These are phyloP conservation scores for Xyliphius kryptos DNA, from an alignment of 2,113 vertebrate species.

Conservation along the genomic window DNA sequence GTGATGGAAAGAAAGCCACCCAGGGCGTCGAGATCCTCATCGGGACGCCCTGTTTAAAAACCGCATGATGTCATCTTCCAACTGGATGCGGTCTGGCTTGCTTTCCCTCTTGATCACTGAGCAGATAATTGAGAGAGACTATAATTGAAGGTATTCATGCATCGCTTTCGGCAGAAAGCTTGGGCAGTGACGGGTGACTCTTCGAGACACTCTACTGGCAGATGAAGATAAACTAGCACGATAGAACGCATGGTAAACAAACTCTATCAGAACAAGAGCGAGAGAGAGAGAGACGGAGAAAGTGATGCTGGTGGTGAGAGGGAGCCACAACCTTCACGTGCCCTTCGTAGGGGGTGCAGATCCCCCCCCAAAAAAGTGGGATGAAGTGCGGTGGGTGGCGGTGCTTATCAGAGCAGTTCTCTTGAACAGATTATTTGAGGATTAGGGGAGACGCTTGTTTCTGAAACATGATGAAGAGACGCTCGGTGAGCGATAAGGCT, in stretches of 20 bases:
- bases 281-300: slow-evolving; percentile 36
- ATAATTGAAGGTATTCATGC: slow-evolving; percentile 46
- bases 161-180: slow-evolving; percentile 33
- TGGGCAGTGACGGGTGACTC: slow-evolving; percentile 40
- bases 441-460: slow-evolving; percentile 74
- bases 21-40: too few species aligned
- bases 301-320: too few species aligned
- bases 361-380: slow-evolving; percentile 58
- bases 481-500: slow-evolving; percentile 65
- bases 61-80: slow-evolving; percentile 19
- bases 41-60: not conserved
- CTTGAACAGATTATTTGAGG: slow-evolving; percentile 74
- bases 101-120: slow-evolving; percentile 30
- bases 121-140: slow-evolving; percentile 37
- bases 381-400: slow-evolving; percentile 70
- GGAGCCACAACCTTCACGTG: too few species aligned
- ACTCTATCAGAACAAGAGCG: slow-evolving; percentile 41
- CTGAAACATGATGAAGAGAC: slow-evolving; percentile 79
- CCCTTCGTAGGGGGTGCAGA: slow-evolving; percentile 31
- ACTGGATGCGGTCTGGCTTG: slow-evolving; percentile 18
- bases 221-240: slow-evolving; percentile 35
- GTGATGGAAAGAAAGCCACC: too few species aligned
- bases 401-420: slow-evolving; percentile 68
- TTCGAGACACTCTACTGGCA: slow-evolving; percentile 33
- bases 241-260: slow-evolving; percentile 49